Evolutionary conservation across 2,797 vertebrate genomes (phyloP).

Genomic region (Catostomus latipinnis): DNA sequence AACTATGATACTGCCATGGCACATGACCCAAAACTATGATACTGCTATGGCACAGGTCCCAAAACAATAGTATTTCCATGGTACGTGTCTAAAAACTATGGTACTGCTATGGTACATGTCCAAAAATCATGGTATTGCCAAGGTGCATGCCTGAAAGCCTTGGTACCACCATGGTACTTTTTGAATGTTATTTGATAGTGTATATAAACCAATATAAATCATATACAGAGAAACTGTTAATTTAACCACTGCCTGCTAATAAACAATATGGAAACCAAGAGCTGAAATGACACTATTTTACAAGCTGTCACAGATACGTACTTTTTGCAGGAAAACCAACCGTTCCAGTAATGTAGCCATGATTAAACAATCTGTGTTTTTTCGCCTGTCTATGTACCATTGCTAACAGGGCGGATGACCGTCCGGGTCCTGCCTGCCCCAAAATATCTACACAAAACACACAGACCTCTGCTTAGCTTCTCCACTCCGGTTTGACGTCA

Average conservation of each 20-base stretch:
- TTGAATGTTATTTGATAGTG: not conserved
- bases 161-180: not conserved
- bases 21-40: no score
- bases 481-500: not conserved
- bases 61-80: no score
- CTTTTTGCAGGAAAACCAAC: conserved; percentile 81
- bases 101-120: not conserved
- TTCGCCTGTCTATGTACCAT: conserved; percentile 59
- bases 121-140: not conserved
- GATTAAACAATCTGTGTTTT: conserved; percentile 62
- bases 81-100: no score
- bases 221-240: not conserved
- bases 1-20: no score
- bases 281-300: not conserved
- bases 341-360: conserved; percentile 84
- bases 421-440: conserved; percentile 34
- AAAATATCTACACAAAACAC: conserved; percentile 5
- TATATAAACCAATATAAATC: conserved; percentile 4
- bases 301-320: conserved; percentile 61
- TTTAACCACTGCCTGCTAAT: not conserved
- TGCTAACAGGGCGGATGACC: not conserved
- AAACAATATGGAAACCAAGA: not conserved
- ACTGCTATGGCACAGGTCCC: no score
- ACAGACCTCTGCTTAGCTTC: not conserved
- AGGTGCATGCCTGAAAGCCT: not conserved